phyloP scores from a whole-genome alignment of 2,888 invertebrate species.

The Formica aserva region DNA sequence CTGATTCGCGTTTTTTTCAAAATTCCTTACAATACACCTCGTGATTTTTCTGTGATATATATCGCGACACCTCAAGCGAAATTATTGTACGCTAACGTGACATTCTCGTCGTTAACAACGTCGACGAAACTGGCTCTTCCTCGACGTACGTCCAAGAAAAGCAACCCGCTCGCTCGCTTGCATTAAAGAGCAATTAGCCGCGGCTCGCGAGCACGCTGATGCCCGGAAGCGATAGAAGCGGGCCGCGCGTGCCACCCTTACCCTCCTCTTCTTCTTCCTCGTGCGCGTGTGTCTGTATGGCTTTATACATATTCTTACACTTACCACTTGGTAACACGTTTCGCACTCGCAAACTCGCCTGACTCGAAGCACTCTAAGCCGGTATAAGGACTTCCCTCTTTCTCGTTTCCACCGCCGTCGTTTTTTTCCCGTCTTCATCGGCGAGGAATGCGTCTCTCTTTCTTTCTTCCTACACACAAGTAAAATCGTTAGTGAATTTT shows the following conservation, averaged over 20 bases:
- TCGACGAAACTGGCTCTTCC: conserved; percentile 55
- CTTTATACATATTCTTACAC: conserved; percentile 41
- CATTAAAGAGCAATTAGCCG: conserved; percentile 85
- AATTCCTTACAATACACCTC: not conserved
- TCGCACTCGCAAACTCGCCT: conserved; percentile 54
- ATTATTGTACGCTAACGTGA: conserved; percentile 8
- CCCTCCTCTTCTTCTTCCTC: conserved; percentile 69
- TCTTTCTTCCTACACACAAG: not conserved
- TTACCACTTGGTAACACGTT: conserved; percentile 53
- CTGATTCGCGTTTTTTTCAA: not conserved
- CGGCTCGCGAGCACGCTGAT: conserved; percentile 85
- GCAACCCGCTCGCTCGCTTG: conserved; percentile 75
- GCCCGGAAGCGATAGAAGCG: conserved; percentile 85
- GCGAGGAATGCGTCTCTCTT: not conserved
- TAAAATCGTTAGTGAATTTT: not conserved
- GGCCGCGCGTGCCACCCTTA: conserved; percentile 84
- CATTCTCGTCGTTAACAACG: conserved; percentile 22
- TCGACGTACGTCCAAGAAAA: conserved; percentile 75
- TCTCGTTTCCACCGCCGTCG: conserved; percentile 35
- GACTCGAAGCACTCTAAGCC: conserved; percentile 37
- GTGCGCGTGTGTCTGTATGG: conserved; percentile 35
- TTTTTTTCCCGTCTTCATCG: conserved; percentile 16
- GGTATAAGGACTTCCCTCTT: conserved; percentile 38
- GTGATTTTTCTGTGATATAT: not conserved
- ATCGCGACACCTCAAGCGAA: not conserved